phyloP scores from a whole-genome alignment of 2,797 vertebrate species.

The Neosalanx taihuensis region DNA sequence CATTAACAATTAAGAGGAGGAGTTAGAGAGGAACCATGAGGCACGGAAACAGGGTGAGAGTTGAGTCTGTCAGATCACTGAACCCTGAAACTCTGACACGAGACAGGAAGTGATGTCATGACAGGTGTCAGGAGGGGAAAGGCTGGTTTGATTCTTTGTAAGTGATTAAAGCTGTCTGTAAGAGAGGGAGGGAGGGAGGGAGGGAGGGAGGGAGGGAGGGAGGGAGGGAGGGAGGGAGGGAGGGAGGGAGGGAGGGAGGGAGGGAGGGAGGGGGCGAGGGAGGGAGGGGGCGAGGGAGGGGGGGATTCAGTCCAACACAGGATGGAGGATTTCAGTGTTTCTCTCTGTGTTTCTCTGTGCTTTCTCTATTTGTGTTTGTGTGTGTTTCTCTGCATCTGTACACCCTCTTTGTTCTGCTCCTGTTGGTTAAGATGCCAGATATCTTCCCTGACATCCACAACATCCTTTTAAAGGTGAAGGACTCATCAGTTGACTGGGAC shows the following conservation, averaged over 20 bases:
- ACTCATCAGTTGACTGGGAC: slow-evolving; percentile 50
- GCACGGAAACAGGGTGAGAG: slow-evolving; percentile 52
- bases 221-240: too few species aligned
- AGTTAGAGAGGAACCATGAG: slow-evolving; percentile 40
- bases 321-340: too few species aligned
- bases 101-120: slow-evolving; percentile 27
- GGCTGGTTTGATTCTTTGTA: background rate
- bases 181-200: background rate
- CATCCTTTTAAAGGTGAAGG: slow-evolving; percentile 37
- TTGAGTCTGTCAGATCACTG: slow-evolving; percentile 63
- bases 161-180: background rate
- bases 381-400: too few species aligned
- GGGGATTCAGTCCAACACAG: too few species aligned
- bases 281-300: too few species aligned
- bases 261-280: too few species aligned
- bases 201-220: too few species aligned
- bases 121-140: background rate
- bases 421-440: background rate
- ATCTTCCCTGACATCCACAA: too few species aligned
- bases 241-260: too few species aligned
- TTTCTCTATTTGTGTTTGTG: too few species aligned
- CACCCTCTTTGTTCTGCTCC: background rate
- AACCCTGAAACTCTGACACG: slow-evolving; percentile 41
- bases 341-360: background rate
- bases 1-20: slow-evolving; percentile 69